phyloP scores from a whole-genome alignment of 2,113 vertebrate species.

The Ctenodactylus gundi region DNA sequence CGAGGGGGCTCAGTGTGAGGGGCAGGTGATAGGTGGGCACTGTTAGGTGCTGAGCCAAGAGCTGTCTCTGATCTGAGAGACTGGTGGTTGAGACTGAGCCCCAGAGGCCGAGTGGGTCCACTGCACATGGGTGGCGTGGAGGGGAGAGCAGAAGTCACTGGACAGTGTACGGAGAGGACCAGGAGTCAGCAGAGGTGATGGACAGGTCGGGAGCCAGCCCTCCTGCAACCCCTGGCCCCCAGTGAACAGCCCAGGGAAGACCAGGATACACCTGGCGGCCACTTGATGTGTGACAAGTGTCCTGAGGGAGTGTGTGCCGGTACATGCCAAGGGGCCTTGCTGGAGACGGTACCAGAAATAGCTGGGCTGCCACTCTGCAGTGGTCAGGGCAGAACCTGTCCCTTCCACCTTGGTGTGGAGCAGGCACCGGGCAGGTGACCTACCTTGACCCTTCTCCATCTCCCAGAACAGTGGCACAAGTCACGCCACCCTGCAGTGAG shows the following conservation, averaged over 20 bases:
- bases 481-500: not conserved
- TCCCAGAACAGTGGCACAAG: not conserved
- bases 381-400: not conserved
- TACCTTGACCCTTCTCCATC: not conserved
- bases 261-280: not conserved
- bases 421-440: too few relatives aligned
- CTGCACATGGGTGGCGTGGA: too few relatives aligned
- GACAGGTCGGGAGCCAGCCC: not conserved
- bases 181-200: not conserved
- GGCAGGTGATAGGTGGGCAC: not conserved
- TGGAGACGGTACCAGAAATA: not conserved
- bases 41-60: not conserved
- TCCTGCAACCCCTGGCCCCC: not conserved
- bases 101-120: not conserved
- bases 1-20: not conserved
- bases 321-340: not conserved
- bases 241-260: not conserved
- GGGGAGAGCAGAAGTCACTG: not conserved
- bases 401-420: not conserved
- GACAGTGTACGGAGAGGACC: not conserved
- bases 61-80: not conserved
- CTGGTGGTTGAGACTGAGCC: not conserved
- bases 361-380: not conserved
- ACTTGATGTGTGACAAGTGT: not conserved
- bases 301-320: not conserved